Percentiles rank a stretch among this genome's conserved stretches.
Evolutionary conservation across 2,888 invertebrate species (phyloP).

Genomic region (Chrysolina americana): DNA sequence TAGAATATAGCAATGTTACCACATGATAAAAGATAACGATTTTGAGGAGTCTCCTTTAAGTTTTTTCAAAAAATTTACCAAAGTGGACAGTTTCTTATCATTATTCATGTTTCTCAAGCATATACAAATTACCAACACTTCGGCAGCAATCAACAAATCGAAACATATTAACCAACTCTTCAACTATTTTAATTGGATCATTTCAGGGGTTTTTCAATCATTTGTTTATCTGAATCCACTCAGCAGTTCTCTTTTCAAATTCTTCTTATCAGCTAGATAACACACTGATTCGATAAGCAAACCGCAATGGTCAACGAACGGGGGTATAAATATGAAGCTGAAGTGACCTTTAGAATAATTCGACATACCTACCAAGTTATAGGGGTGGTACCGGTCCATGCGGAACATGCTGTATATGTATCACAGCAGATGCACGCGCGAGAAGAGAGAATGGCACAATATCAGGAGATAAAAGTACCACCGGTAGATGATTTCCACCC

Average conservation of each 20-base stretch:
- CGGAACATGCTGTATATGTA: neutral
- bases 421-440: slow-evolving; percentile 6
- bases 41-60: too few relatives aligned
- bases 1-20: too few relatives aligned
- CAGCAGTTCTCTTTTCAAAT: neutral
- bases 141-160: neutral
- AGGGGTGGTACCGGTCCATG: neutral
- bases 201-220: neutral
- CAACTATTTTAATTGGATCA: neutral
- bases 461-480: slow-evolving; percentile 5
- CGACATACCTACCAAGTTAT: neutral
- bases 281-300: neutral
- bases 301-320: neutral
- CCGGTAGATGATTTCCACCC: slow-evolving; percentile 9
- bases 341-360: neutral
- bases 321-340: neutral
- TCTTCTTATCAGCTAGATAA: neutral
- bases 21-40: too few relatives aligned
- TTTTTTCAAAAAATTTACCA: too few relatives aligned
- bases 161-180: neutral
- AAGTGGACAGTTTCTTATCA: neutral
- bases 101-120: neutral
- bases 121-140: neutral
- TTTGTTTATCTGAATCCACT: slow-evolving; percentile 9
- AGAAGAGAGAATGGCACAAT: neutral